Evolutionary conservation across 2,113 vertebrate species (phyloP).

Genomic region (Anarrhichthys ocellatus): DNA sequence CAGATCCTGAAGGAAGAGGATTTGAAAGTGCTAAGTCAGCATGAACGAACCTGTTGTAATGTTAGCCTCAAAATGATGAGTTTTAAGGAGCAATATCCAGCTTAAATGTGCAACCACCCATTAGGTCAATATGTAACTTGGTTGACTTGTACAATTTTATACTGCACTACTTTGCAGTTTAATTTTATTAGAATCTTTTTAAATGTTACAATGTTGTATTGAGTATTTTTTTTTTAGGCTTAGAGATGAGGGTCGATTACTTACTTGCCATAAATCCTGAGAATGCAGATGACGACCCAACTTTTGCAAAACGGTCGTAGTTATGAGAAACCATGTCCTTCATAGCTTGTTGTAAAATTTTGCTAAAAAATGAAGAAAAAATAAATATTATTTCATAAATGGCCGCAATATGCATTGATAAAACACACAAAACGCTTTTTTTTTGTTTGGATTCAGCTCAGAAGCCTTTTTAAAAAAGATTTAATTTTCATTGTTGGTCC

Average conservation of each 20-base stretch:
- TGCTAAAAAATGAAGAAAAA: constrained; percentile 80
- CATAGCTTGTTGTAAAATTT: constrained; percentile 86
- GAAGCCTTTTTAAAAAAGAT: neutral
- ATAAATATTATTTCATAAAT: neutral
- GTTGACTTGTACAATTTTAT: neutral
- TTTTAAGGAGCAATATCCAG: neutral
- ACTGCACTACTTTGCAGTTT: neutral
- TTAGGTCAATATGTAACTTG: neutral
- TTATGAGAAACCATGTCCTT: constrained; percentile 91
- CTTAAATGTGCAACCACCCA: neutral
- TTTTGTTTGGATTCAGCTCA: neutral
- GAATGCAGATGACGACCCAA: constrained; percentile 93
- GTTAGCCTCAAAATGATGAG: neutral
- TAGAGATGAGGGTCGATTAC: constrained; percentile 66
- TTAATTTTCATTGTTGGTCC: neutral
- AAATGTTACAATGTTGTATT: neutral
- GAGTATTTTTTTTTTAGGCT: neutral
- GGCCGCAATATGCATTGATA: neutral
- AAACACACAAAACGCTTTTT: neutral
- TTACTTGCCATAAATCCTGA: constrained; percentile 94
- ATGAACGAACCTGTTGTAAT: neutral
- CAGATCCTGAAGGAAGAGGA: constrained; percentile 78
- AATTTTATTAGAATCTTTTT: neutral
- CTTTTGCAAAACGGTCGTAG: constrained; percentile 93
- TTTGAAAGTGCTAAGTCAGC: neutral